These are phyloP conservation scores for Meliscaeva auricollis DNA, from an alignment of 2,888 invertebrate species.

Conservation along the genomic window DNA sequence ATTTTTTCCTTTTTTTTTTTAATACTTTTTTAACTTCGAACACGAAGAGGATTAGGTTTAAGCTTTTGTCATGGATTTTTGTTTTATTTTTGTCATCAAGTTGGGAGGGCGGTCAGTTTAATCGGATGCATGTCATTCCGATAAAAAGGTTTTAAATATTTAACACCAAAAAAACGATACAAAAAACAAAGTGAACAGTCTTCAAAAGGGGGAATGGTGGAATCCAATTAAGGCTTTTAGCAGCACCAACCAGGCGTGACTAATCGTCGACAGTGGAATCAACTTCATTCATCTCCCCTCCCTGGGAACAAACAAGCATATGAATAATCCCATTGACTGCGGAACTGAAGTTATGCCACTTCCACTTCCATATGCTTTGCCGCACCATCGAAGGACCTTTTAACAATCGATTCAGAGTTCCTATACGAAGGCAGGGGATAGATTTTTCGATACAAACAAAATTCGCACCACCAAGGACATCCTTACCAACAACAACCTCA, in stretches of 20 bases:
- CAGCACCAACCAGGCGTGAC: slow-evolving; percentile 73
- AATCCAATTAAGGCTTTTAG: slow-evolving; percentile 69
- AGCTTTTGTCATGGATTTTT: slow-evolving; percentile 33
- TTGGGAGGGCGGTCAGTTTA: slow-evolving; percentile 68
- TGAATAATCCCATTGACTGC: slow-evolving; percentile 57
- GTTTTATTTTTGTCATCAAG: slow-evolving; percentile 31
- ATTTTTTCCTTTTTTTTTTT: background rate
- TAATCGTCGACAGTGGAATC: slow-evolving; percentile 69
- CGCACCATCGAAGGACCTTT: slow-evolving; percentile 5
- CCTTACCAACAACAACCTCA: slow-evolving; percentile 30
- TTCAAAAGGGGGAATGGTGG: slow-evolving; percentile 29
- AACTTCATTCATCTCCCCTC: slow-evolving; percentile 55
- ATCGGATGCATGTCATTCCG: slow-evolving; percentile 68
- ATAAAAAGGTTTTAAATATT: slow-evolving; percentile 45
- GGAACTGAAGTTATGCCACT: slow-evolving; percentile 43
- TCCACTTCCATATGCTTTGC: slow-evolving; percentile 28
- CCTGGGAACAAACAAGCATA: slow-evolving; percentile 29
- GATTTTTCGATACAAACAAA: slow-evolving; percentile 35
- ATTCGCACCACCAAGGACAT: slow-evolving; percentile 25
- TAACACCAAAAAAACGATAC: slow-evolving; percentile 28
- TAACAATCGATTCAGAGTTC: slow-evolving; percentile 47
- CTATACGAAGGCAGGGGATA: slow-evolving; percentile 23
- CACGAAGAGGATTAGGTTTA: slow-evolving; percentile 34
- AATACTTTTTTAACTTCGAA: background rate
- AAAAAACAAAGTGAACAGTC: slow-evolving; percentile 17